Percentiles rank a stretch among this genome's conserved stretches.
phyloP scores from a whole-genome alignment of 2,113 vertebrate genomes.

The Odontophorus gujanensis region DNA sequence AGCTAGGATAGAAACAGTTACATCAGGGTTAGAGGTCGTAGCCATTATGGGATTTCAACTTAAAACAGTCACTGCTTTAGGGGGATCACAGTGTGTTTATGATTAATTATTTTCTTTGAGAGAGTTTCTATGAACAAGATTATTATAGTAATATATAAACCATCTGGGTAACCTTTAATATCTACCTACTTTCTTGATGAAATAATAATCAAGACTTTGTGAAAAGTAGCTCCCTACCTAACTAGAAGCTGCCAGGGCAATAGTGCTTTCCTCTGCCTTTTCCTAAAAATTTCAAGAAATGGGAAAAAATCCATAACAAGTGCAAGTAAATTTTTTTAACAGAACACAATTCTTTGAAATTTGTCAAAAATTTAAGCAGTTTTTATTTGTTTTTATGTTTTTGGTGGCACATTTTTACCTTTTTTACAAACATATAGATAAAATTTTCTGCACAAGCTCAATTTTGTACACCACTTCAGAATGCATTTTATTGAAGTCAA shows the following conservation, averaged over 20 bases:
- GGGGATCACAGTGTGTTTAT: slow-evolving; percentile 74
- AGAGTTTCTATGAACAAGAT: slow-evolving; percentile 73
- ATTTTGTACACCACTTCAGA: background rate
- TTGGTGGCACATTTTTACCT: background rate
- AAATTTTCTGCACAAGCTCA: background rate
- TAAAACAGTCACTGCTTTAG: slow-evolving; percentile 74
- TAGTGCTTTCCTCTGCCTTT: background rate
- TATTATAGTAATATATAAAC: slow-evolving; percentile 69
- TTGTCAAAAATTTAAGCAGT: background rate
- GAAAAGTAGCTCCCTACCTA: slow-evolving; percentile 35
- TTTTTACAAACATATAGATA: background rate
- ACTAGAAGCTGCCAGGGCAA: background rate
- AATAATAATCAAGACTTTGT: slow-evolving; percentile 64
- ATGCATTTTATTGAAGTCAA: slow-evolving; percentile 53
- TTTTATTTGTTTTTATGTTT: background rate
- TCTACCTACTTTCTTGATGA: slow-evolving; percentile 61
- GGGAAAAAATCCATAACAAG: background rate
- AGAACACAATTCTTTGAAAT: background rate
- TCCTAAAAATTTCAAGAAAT: background rate
- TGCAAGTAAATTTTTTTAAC: slow-evolving; percentile 38
- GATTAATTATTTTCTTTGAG: slow-evolving; percentile 78
- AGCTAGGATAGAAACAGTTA: slow-evolving; percentile 77
- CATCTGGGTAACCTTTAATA: slow-evolving; percentile 69
- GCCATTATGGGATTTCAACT: slow-evolving; percentile 80
- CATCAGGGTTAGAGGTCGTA: slow-evolving; percentile 81